Percentiles rank a stretch among this genome's conserved stretches.
phyloP scores from a whole-genome alignment of 2,888 invertebrate species.

The Brenthis ino region DNA sequence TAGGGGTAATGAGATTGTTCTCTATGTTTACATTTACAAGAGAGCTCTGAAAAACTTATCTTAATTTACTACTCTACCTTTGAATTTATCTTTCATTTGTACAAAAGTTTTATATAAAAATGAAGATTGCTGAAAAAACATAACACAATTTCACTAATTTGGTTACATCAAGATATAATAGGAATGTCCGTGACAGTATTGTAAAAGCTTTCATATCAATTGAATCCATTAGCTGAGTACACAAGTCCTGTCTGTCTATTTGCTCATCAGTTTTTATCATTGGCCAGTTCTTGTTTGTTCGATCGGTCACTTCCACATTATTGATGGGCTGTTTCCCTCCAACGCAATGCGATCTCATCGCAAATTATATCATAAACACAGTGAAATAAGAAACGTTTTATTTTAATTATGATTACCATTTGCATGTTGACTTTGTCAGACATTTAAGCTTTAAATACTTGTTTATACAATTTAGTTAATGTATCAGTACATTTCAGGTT shows the following conservation, averaged over 20 bases:
- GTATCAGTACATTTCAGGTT: slow-evolving; percentile 35
- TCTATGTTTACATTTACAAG: background rate
- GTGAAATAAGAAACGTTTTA: slow-evolving; percentile 41
- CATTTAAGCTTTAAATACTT: slow-evolving; percentile 43
- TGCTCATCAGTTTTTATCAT: slow-evolving; percentile 82
- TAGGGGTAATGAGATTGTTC: background rate
- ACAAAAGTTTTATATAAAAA: background rate
- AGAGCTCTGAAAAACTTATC: background rate
- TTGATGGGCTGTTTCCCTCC: slow-evolving; percentile 74
- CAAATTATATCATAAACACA: slow-evolving; percentile 41
- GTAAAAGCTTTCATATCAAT: slow-evolving; percentile 83
- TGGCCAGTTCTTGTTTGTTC: slow-evolving; percentile 77
- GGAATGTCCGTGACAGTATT: slow-evolving; percentile 66
- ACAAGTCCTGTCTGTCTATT: slow-evolving; percentile 79
- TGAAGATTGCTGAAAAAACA: slow-evolving; percentile 1
- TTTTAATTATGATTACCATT: slow-evolving; percentile 37
- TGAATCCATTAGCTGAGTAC: slow-evolving; percentile 82
- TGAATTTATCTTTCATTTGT: background rate
- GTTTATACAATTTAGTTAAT: slow-evolving; percentile 47
- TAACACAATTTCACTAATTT: slow-evolving; percentile 56
- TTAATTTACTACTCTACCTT: background rate
- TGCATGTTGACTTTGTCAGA: slow-evolving; percentile 35
- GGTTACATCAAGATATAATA: slow-evolving; percentile 64
- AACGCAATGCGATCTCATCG: slow-evolving; percentile 51
- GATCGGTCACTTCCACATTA: slow-evolving; percentile 78